Conservation (phyloP, 1,140 invertebrate genomes). For the Drosophila nigrodunni region DNA sequence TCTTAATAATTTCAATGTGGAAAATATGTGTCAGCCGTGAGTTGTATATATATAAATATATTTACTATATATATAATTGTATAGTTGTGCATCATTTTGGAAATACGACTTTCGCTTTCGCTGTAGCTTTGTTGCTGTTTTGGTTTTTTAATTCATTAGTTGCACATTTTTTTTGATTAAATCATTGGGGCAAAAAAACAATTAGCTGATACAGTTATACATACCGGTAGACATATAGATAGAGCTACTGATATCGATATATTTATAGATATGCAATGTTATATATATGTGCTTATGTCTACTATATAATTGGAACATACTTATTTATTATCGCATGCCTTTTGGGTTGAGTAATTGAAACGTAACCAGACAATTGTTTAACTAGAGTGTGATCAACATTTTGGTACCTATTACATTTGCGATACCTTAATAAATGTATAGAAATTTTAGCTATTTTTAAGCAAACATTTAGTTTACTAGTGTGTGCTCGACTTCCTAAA, state of each 20-base stretch:
- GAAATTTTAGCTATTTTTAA: neutral
- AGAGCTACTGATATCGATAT: conserved; percentile 12
- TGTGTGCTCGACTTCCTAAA: neutral
- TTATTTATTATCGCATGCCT: conserved; percentile 45
- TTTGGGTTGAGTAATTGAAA: conserved; percentile 31
- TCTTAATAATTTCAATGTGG: conserved; percentile 25
- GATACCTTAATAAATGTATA: too few species aligned
- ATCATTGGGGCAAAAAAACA: conserved; percentile 7
- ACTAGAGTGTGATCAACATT: neutral
- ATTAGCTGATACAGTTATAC: conserved; percentile 32
- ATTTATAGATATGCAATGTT: conserved; percentile 3
- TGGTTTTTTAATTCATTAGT: conserved; percentile 21
- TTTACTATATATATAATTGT: neutral
- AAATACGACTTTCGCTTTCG: conserved; percentile 43
- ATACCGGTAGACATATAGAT: conserved; percentile 22
- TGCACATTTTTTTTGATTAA: conserved; percentile 35
- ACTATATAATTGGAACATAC: conserved; percentile 3
- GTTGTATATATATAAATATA: neutral
- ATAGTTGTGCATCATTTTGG: neutral
- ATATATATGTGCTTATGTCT: neutral
- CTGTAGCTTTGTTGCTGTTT: conserved; percentile 38
- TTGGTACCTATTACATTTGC: neutral
- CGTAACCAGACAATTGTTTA: neutral
- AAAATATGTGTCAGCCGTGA: neutral
- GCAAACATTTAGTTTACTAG: neutral